phyloP scores from a whole-genome alignment of 2,113 vertebrate species.

The Anarhynchus alexandrinus region DNA sequence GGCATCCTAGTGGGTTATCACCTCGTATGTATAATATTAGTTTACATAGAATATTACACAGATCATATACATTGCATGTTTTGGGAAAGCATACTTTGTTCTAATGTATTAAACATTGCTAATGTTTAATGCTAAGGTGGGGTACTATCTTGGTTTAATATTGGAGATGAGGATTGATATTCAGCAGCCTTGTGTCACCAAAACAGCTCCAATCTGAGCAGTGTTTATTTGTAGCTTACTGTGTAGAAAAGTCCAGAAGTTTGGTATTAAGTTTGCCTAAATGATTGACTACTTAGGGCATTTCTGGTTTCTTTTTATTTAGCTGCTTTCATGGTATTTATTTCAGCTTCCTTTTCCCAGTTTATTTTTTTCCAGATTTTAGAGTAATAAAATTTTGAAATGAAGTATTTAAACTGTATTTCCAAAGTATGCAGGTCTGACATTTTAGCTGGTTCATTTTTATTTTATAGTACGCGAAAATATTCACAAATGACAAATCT shows the following conservation, averaged over 20 bases:
- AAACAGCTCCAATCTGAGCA: neutral
- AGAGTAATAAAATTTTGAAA: neutral
- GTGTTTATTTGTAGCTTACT: neutral
- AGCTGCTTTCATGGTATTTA: neutral
- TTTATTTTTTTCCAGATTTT: neutral
- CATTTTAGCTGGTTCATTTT: neutral
- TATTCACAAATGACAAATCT: neutral
- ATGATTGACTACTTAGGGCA: neutral
- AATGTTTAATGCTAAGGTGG: neutral
- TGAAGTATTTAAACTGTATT: neutral
- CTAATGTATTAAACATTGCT: neutral
- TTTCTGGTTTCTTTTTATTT: neutral
- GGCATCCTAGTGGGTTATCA: neutral
- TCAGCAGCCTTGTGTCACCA: neutral
- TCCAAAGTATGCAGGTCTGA: neutral
- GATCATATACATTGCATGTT: neutral
- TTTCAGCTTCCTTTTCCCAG: neutral
- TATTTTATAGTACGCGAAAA: neutral
- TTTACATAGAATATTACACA: neutral
- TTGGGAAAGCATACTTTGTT: neutral
- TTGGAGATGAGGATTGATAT: neutral
- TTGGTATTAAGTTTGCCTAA: neutral
- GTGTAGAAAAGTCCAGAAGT: neutral
- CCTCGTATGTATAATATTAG: neutral
- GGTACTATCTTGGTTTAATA: neutral